These are phyloP conservation scores for Puma concolor DNA, from an alignment of 2,113 vertebrate species.

Conservation along the genomic window DNA sequence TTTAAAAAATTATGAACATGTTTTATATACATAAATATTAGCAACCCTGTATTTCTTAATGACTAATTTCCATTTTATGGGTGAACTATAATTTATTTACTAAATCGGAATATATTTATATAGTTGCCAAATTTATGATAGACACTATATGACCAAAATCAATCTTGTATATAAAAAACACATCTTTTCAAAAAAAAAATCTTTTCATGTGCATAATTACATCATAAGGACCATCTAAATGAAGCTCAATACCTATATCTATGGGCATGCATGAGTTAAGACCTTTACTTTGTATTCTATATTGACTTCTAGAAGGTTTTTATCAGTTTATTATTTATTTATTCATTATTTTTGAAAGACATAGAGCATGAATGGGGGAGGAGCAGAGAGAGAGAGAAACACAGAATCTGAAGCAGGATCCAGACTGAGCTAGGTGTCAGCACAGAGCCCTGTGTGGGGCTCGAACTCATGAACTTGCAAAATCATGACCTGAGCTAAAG, in stretches of 20 bases:
- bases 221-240: not conserved
- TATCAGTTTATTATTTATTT: no score
- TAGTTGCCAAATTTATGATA: not conserved
- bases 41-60: not conserved
- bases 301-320: not conserved
- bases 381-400: no score
- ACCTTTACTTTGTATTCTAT: not conserved
- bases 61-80: not conserved
- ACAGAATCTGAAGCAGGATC: no score
- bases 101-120: not conserved
- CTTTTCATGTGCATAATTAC: not conserved
- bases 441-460: no score
- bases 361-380: no score
- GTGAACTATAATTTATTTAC: not conserved
- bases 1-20: not conserved
- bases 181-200: not conserved
- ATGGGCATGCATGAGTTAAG: not conserved
- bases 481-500: no score
- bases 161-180: not conserved
- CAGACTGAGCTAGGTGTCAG: no score
- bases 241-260: not conserved
- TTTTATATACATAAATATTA: not conserved
- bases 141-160: not conserved
- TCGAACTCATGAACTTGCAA: no score
- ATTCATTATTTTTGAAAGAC: no score